Evolutionary conservation across 2,113 vertebrate species (phyloP).

Genomic region (Dipodomys spectabilis): DNA sequence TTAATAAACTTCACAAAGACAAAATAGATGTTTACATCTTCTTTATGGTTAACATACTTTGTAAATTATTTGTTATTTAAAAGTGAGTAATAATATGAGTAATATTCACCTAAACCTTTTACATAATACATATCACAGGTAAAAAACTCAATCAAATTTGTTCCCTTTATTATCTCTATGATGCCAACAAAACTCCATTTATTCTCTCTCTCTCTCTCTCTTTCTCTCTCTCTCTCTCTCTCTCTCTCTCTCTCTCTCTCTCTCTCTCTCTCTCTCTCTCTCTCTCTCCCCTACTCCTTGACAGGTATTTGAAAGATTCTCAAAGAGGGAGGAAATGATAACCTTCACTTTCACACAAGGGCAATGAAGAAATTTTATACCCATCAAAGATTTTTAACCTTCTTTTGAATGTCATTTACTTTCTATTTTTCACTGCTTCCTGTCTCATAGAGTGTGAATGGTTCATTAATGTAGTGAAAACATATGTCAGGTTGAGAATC

Average conservation of each 20-base stretch:
- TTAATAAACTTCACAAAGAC: not conserved
- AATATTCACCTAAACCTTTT: not conserved
- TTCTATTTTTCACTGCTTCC: conserved; percentile 64
- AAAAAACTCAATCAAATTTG: not conserved
- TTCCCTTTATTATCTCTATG: not conserved
- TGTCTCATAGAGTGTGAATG: conserved; percentile 60
- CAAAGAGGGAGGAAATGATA: not conserved
- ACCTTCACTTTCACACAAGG: conserved; percentile 59
- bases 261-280: accelerated
- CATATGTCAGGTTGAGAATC: conserved; percentile 61
- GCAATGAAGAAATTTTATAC: conserved; percentile 49
- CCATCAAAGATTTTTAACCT: not conserved
- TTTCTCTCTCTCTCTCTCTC: accelerated
- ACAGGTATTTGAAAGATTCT: not conserved
- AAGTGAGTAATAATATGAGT: not conserved
- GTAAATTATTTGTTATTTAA: conserved; percentile 13
- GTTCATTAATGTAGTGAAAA: conserved; percentile 67
- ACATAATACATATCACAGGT: conserved; percentile 3
- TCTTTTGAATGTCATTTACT: conserved; percentile 43
- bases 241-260: accelerated
- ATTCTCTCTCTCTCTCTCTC: no score
- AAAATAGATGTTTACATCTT: conserved; percentile 21
- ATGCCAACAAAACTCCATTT: not conserved
- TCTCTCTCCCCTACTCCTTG: no score
- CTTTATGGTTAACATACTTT: not conserved